These are phyloP conservation scores for Peromyscus polionotus DNA, from an alignment of 2,113 vertebrate genomes.

Conservation along the genomic window DNA sequence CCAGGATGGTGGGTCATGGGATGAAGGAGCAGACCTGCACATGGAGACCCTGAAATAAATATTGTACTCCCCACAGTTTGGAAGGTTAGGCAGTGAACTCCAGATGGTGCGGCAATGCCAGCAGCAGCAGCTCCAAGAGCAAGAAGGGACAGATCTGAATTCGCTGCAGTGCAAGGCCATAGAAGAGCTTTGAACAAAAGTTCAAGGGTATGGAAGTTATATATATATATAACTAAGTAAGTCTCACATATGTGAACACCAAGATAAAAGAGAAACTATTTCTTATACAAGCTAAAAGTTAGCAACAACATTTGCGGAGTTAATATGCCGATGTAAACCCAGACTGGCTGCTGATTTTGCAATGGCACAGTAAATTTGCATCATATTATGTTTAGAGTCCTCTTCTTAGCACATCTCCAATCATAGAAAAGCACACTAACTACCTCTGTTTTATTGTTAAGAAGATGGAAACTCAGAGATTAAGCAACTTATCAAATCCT, in stretches of 20 bases:
- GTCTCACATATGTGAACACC: background rate
- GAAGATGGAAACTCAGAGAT: background rate
- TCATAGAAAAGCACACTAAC: background rate
- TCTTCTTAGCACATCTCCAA: background rate
- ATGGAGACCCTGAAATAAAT: background rate
- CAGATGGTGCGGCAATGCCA: accelerated
- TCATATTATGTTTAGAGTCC: background rate
- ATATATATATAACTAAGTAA: background rate
- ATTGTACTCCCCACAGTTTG: background rate
- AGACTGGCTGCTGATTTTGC: background rate
- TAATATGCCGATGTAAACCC: background rate
- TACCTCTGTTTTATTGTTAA: background rate
- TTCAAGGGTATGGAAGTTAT: background rate
- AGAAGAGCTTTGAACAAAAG: background rate
- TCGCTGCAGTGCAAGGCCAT: background rate
- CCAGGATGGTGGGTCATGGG: background rate
- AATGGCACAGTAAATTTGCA: background rate
- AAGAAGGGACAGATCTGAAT: too few species aligned
- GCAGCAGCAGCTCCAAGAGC: background rate
- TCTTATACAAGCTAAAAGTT: background rate
- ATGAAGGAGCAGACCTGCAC: background rate
- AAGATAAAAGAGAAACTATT: background rate
- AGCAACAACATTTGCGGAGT: background rate
- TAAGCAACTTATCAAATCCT: background rate
- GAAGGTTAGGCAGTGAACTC: background rate